A percentile compares a stretch with the other conserved stretches of the same genome.
Conservation (phyloP, 2,888 invertebrate genomes). For the Stegana nigrithorax region DNA sequence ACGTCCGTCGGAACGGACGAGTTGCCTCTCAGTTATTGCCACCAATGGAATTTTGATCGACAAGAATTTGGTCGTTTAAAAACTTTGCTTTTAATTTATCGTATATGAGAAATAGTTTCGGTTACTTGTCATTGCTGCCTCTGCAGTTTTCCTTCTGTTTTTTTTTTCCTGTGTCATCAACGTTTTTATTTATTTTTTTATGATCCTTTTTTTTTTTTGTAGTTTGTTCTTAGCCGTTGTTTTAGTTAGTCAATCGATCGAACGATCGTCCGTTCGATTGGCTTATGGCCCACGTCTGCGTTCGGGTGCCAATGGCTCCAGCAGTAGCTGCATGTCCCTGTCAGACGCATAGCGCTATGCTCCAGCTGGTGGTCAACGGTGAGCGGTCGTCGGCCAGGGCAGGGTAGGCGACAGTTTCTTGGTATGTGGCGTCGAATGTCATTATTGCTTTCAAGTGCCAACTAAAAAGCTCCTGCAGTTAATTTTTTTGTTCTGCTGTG, state of each 20-base stretch:
- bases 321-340: no score
- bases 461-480: conserved; percentile 62
- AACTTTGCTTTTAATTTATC: conserved; percentile 69
- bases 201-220: background rate
- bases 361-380: no score
- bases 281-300: conserved; percentile 13
- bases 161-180: conserved; percentile 1
- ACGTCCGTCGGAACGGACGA: background rate
- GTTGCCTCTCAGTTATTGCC: conserved; percentile 50
- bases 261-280: conserved; percentile 43
- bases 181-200: background rate
- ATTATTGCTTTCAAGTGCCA: conserved; percentile 65
- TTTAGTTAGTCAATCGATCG: conserved; percentile 51
- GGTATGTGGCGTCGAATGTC: conserved; percentile 67
- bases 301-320: background rate
- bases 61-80: conserved; percentile 69
- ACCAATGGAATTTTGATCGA: conserved; percentile 69
- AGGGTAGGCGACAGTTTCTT: conserved; percentile 47
- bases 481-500: conserved; percentile 50
- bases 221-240: conserved; percentile 43
- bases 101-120: conserved; percentile 67
- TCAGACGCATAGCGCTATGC: no score
- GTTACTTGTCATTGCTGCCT: conserved; percentile 38
- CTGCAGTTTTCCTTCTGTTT: conserved; percentile 24
- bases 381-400: background rate